Base-by-base conservation (phyloP, 2,797 vertebrate species). In the Chelmon rostratus region DNA sequence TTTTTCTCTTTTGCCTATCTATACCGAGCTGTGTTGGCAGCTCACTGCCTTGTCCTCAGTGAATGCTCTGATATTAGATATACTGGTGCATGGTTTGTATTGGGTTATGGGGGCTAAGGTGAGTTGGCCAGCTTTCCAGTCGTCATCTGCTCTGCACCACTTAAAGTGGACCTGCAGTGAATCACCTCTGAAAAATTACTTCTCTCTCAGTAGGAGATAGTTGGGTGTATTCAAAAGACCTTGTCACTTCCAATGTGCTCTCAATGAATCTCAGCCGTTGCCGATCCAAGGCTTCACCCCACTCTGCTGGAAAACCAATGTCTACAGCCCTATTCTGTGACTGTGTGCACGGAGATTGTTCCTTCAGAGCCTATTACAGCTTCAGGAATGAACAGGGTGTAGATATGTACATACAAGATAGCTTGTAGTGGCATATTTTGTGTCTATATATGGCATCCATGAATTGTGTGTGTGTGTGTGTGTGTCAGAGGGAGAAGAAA, bases 161-260 rank as follows among this genome's bases (percentile, higher is more conserved):
- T 92, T 91, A 84, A 92, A 90, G 68, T 82, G 82, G 81, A 91
- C 89, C 91, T 87, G 86, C 81, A 68, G 81, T 89, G 91, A 94
- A 94, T 94, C 89, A 91, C 90, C 79, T 81, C 83, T 87, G 88
- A 90, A 91, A 92, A 95, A 95, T 92, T 81, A 93, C 94, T 93
- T 90, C 90, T 91, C 85, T 75, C 86, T 89, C 74, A 86, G 84
- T 88, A 68, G 87, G 84, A 89, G 92, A 91, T 91, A 89, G 90
- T 87, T 73, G 88, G 87, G 87, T 93, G 92, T 91, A 94, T 93
- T 95, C 92, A 94, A 90, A 88, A 90, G 84, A 92, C 91, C 92
- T 91, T 94, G 94, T 96, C 94, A 92, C 93, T 93, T 95, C 86
- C 88, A 91, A 91, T 93, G 83, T 89, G 89, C 87, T 92, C 79